Percentiles rank a stretch among this genome's conserved stretches.
Conservation (phyloP, 1,140 invertebrate genomes). For the Drosophila bipectinata region DNA sequence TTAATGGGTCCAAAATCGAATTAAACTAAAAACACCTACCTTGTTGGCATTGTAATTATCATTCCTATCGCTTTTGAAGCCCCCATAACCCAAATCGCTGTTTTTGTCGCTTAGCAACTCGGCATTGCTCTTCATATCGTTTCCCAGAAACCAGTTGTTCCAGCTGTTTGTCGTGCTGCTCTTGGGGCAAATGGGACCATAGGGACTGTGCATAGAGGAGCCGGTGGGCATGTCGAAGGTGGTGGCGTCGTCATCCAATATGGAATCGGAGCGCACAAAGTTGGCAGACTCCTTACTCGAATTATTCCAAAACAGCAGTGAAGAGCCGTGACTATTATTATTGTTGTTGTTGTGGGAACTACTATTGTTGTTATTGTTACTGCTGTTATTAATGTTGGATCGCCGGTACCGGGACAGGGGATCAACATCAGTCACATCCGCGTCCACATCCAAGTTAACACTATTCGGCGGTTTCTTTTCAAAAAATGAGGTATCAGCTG, state of each 20-base stretch:
- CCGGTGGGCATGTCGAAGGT: constrained; percentile 90
- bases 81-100: constrained; percentile 48
- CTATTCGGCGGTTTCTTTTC: constrained; percentile 80
- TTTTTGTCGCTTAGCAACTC: constrained; percentile 32
- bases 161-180: constrained; percentile 66
- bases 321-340: constrained; percentile 38
- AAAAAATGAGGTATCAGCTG: constrained; percentile 80
- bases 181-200: constrained; percentile 91
- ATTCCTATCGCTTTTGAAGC: constrained; percentile 50
- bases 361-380: constrained; percentile 27
- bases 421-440: constrained; percentile 43
- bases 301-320: constrained; percentile 62
- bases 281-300: constrained; percentile 81
- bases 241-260: constrained; percentile 89
- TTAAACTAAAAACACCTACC: constrained; percentile 19
- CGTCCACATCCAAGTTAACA: constrained; percentile 63
- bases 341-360: constrained; percentile 22
- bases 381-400: constrained; percentile 19
- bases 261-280: constrained; percentile 87
- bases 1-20: neutral
- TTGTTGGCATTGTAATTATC: constrained; percentile 59
- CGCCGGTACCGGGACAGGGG: constrained; percentile 44
- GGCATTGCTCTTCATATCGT: constrained; percentile 34
- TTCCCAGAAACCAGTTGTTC: constrained; percentile 61
- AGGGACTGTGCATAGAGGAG: constrained; percentile 86